These are phyloP conservation scores for Ceratotherium simum DNA, from an alignment of 2,113 vertebrate species.

Conservation along the genomic window DNA sequence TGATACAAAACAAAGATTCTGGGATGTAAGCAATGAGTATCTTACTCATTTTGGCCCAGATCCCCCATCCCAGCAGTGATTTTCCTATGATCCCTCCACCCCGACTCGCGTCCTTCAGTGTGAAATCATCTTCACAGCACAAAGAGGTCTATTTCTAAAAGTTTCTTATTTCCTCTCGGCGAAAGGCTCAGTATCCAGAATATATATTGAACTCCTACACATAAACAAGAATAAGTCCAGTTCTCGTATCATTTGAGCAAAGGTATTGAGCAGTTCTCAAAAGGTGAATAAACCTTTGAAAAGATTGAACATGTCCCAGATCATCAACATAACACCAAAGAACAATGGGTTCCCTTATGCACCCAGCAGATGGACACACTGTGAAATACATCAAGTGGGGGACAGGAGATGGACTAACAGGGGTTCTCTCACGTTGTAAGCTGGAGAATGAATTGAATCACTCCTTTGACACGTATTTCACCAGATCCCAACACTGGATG, in stretches of 20 bases:
- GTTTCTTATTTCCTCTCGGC: not conserved
- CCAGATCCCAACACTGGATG: not conserved
- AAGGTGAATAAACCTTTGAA: not conserved
- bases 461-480: not conserved
- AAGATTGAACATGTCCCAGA: not conserved
- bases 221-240: not conserved
- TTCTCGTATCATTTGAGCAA: not conserved
- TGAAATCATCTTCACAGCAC: not conserved
- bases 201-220: not conserved
- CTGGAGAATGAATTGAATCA: not conserved
- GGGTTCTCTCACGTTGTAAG: not conserved
- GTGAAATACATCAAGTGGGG: no score
- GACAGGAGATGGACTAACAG: not conserved
- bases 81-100: no score
- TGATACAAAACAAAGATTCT: not conserved
- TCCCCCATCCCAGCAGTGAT: not conserved
- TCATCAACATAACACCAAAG: not conserved
- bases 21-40: not conserved
- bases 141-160: not conserved
- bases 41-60: accelerated
- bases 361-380: not conserved
- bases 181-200: not conserved
- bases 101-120: no score
- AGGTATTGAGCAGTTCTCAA: not conserved
- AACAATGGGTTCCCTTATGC: not conserved